Evolutionary conservation across 2,113 vertebrate species (phyloP).

Genomic region (Morone chrysops): DNA sequence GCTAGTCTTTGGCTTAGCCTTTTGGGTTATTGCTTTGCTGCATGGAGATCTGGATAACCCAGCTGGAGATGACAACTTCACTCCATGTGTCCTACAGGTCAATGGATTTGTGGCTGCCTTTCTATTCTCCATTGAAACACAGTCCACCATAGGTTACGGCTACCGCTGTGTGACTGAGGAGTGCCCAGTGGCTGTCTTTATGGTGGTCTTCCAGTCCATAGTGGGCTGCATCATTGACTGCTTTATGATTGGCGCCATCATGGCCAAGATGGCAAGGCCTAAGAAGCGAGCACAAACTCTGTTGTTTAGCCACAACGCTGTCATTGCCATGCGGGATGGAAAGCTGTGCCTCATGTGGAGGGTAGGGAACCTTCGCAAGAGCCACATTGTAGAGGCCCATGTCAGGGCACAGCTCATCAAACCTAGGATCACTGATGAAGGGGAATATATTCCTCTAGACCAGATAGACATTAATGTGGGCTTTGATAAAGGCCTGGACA

Average conservation of each 20-base stretch:
- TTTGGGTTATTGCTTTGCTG: slow-evolving; percentile 96
- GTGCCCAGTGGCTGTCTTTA: slow-evolving; percentile 94
- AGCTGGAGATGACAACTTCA: slow-evolving; percentile 89
- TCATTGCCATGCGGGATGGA: slow-evolving; percentile 95
- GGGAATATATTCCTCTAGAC: slow-evolving; percentile 97
- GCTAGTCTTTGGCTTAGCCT: slow-evolving; percentile 93
- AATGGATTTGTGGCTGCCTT: slow-evolving; percentile 97
- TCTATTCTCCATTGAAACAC: slow-evolving; percentile 98
- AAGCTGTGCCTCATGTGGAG: slow-evolving; percentile 98
- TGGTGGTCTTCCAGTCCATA: slow-evolving; percentile 98
- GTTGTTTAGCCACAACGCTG: slow-evolving; percentile 95
- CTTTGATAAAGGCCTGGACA: slow-evolving; percentile 98
- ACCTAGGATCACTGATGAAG: slow-evolving; percentile 94
- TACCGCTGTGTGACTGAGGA: slow-evolving; percentile 98
- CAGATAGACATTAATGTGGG: slow-evolving; percentile 98
- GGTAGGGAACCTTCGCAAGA: slow-evolving; percentile 96
- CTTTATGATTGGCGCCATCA: slow-evolving; percentile 99
- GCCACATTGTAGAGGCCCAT: slow-evolving; percentile 98
- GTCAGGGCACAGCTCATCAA: slow-evolving; percentile 97
- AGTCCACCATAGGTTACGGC: slow-evolving; percentile 97
- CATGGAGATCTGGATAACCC: slow-evolving; percentile 96
- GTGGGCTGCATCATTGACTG: slow-evolving; percentile 98
- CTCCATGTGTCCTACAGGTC: slow-evolving; percentile 95
- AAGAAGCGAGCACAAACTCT: slow-evolving; percentile 97
- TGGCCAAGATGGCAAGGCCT: slow-evolving; percentile 99